Base-by-base conservation (phyloP, 2,888 invertebrate species). In the Entomobrya proxima region DNA sequence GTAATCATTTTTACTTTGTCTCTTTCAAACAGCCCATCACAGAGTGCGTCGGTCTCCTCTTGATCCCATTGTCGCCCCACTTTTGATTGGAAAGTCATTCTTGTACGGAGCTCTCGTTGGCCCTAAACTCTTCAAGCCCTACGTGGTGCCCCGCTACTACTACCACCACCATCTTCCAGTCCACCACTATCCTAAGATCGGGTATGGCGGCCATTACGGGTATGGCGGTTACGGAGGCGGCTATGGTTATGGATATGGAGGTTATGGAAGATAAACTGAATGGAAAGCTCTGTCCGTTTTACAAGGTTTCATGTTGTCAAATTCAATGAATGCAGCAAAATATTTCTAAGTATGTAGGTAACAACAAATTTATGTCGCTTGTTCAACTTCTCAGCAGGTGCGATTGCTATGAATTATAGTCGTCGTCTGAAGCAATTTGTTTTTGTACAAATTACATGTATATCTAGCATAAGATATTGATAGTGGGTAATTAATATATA, bases 101-200 rank as follows among this genome's bases (percentile, higher is more conserved):
- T 67, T 88, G 58, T 86, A 86, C 40, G 88, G 88, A 69, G 87
- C 87, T 18, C 80, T 87, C 9, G 47, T 87, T 0, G 87, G 87
- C 32, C 87, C 87, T 55, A 87, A 86, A 80, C 80, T 87, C 11
- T 87, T 87, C 77, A 86, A 86, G 58, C 87, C 83, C 13, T 85
- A 85, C 44, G 18, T 61, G 6, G 52, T 77, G 61, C 78, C 24
- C 27, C 50, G 74, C 15, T 35, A 27, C 13, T 81, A 77, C 37
- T 81, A 85, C 37, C 78, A 85, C 40, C 77, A 83, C 55, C 83
- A 83, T 27, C 32, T 76, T 21, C 85, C 85, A 27, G 44, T 85
- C 37, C 79, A 85, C 75, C 85, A 85, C 75, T 74, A 80, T 79
- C 72, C 76, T 32, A 77, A 55, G 44, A n/a, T n/a, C 21, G 55